These are phyloP conservation scores for Penaeus indicus DNA, from an alignment of 1,140 invertebrate genomes.

Conservation along the genomic window DNA sequence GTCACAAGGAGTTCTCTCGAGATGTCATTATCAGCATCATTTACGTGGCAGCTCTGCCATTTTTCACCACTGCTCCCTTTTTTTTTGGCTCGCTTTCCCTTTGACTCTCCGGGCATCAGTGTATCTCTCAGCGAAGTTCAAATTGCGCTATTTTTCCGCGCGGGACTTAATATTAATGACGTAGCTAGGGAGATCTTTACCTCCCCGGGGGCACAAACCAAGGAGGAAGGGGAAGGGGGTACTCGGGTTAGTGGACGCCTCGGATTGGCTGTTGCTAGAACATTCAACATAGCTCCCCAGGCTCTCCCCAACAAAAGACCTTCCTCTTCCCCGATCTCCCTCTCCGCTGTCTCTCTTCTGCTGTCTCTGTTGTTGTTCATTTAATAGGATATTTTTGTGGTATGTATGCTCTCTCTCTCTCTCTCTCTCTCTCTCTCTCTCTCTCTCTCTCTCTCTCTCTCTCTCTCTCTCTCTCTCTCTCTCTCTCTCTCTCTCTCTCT, in stretches of 20 bases:
- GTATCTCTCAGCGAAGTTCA: conserved; percentile 16
- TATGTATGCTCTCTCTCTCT: background rate
- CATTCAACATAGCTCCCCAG: too few species aligned
- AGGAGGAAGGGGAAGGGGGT: too few species aligned
- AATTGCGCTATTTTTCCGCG: too few species aligned
- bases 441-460: background rate
- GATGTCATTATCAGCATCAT: conserved; percentile 63
- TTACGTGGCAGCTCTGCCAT: conserved; percentile 52
- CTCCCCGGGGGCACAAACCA: too few species aligned
- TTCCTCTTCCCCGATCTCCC: background rate
- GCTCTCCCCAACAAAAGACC: too few species aligned
- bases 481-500: too few species aligned
- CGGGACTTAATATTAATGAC: too few species aligned
- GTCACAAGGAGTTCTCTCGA: conserved; percentile 39
- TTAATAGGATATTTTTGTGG: too few species aligned
- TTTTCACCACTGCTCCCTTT: conserved; percentile 36
- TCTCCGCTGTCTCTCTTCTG: background rate
- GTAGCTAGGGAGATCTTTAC: too few species aligned
- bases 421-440: background rate
- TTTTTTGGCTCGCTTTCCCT: conserved; percentile 16
- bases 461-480: too few species aligned
- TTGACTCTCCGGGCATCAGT: conserved; percentile 26
- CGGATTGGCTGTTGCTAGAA: too few species aligned
- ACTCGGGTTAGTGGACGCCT: too few species aligned
- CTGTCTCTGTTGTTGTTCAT: background rate